Evolutionary conservation across 2,113 vertebrate genomes (phyloP).

Genomic region (Vulpes lagopus): DNA sequence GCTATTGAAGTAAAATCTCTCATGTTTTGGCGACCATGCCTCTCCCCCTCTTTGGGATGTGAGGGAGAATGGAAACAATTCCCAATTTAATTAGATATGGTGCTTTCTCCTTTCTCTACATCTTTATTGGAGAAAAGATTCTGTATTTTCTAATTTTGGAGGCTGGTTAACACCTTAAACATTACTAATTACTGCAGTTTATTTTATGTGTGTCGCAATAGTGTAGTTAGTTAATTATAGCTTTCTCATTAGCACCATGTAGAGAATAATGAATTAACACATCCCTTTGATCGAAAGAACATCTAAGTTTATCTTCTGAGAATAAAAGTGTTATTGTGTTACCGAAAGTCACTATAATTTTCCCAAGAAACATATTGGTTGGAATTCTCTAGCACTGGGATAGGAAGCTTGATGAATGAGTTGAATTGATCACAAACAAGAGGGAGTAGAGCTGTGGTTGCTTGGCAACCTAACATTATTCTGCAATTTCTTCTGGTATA

Average conservation of each 20-base stretch:
- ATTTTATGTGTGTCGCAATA: conserved; percentile 79
- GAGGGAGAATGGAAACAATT: neutral
- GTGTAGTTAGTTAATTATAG: conserved; percentile 87
- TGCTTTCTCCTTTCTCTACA: neutral
- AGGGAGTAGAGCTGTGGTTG: conserved; percentile 86
- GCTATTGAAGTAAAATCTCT: conserved; percentile 46
- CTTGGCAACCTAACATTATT: conserved; percentile 89
- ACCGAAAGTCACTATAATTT: conserved; percentile 86
- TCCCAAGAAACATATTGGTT: conserved; percentile 83
- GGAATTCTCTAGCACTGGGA: conserved; percentile 84
- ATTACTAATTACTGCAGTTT: conserved; percentile 87
- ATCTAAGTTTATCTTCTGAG: conserved; percentile 87
- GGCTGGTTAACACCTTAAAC: conserved; percentile 85
- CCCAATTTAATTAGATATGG: conserved; percentile 18
- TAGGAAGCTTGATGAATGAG: conserved; percentile 86
- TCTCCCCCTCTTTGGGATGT: neutral
- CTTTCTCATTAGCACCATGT: conserved; percentile 85
- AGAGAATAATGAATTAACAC: conserved; percentile 88
- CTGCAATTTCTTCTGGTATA: conserved; percentile 86
- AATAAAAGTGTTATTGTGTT: conserved; percentile 85
- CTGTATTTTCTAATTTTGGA: conserved; percentile 73
- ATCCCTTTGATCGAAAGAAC: conserved; percentile 85
- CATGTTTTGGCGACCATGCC: neutral
- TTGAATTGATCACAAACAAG: conserved; percentile 86
- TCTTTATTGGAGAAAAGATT: conserved; percentile 56